Base-by-base conservation (phyloP, 2,113 vertebrate genomes). In the Smithornis capensis region DNA sequence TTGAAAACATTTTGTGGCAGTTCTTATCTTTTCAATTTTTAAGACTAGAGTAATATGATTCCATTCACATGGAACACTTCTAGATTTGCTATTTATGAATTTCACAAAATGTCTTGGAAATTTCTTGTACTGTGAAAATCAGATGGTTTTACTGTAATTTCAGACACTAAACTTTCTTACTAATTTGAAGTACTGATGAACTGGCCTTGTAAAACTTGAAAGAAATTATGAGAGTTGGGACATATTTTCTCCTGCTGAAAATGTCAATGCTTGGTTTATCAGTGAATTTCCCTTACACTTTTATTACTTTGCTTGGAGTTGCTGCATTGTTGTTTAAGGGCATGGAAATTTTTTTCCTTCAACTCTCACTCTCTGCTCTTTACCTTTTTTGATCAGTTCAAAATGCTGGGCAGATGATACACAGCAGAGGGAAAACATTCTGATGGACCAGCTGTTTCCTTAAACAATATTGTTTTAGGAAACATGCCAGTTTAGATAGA, bases 381-480 rank as follows among this genome's bases (percentile, higher is more conserved):
- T 59, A 60, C 44, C 35, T 69, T 81, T n/a, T 89, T 56, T 82
- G 76, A 83, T 69, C 7, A 44, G 59, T 90, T 44, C 52, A 78
- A 83, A 95, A 77, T 2, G 4, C 52, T 15, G 13, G 40, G 49
- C 56, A 78, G 82, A 86, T 59, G 76, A 93, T 63, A 74, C 7
- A 10, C 47, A 87, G 73, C 35, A 83, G 56, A 84, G 85, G 24
- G 44, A 92, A 74, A 90, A 69, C 1, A 3, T 86, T 88, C 49
- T 62, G 71, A 90, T 59, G 47, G 85, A 79, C 59, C 88, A 90
- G 59, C 45, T 88, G 77, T 47, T 94, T 92, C 38, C 79, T 92
- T 86, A 83, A 94, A 90, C 2, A 6, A 88, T 74, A 93, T 80
- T 94, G 70, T n/a, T 90, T 47, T 85, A 91, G 95, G 92, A 96